These are phyloP conservation scores for Teleogryllus oceanicus DNA, from an alignment of 2,888 invertebrate genomes.

Conservation along the genomic window DNA sequence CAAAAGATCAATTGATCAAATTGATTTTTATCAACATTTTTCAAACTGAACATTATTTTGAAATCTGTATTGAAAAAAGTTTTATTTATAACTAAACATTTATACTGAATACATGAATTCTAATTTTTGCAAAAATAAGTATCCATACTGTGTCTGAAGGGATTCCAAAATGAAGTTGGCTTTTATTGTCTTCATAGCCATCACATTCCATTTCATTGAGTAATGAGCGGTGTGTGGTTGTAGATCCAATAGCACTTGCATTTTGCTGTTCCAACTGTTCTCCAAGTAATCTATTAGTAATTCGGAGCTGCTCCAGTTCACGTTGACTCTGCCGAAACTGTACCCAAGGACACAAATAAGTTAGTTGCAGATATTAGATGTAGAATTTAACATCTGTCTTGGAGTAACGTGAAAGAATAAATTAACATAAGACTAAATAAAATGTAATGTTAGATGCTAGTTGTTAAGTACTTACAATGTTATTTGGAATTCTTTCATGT, in stretches of 20 bases:
- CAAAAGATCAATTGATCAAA: too few species aligned
- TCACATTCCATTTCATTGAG: conserved; percentile 88
- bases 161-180: not conserved
- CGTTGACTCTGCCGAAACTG: conserved; percentile 46
- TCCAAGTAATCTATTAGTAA: conserved; percentile 67
- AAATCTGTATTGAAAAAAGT: not conserved
- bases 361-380: too few species aligned
- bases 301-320: conserved; percentile 68
- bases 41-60: too few species aligned
- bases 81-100: not conserved
- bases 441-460: too few species aligned
- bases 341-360: not conserved
- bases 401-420: too few species aligned
- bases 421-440: too few species aligned
- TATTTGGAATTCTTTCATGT: too few species aligned
- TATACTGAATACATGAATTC: not conserved
- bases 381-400: too few species aligned
- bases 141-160: not conserved
- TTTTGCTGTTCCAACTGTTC: conserved; percentile 63
- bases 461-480: too few species aligned
- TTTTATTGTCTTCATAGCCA: conserved; percentile 47
- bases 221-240: conserved; percentile 62
- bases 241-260: conserved; percentile 44
- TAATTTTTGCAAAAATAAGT: not conserved
- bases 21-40: too few species aligned